A percentile compares a stretch with the other conserved stretches of the same genome.
Evolutionary conservation across 2,797 vertebrate genomes (phyloP).

Genomic region (Myotis planiceps): DNA sequence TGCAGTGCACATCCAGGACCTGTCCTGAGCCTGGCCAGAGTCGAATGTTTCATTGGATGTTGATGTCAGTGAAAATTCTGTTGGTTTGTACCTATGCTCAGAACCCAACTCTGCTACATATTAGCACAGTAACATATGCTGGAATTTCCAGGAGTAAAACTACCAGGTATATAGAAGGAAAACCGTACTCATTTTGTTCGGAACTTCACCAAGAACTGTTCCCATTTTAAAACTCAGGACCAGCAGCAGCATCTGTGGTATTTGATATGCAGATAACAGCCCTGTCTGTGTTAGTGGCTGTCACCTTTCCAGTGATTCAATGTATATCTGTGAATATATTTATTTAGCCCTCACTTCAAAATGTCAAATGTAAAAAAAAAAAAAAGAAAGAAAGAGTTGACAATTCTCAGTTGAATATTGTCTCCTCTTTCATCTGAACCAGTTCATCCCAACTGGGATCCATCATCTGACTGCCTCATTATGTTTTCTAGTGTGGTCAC

Average conservation of each 20-base stretch:
- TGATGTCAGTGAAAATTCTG: neutral
- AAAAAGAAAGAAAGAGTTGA: neutral
- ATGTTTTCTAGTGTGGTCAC: neutral
- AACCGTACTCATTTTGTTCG: neutral
- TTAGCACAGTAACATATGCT: neutral
- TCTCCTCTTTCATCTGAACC: neutral
- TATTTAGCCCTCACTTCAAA: neutral
- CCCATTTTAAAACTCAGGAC: neutral
- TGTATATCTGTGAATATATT: neutral
- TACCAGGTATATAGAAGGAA: neutral
- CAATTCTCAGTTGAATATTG: neutral
- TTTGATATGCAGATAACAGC: neutral
- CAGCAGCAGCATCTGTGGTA: neutral
- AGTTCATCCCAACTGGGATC: neutral
- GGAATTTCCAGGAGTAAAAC: neutral
- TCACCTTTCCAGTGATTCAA: neutral
- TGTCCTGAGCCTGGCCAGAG: neutral
- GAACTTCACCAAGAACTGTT: neutral
- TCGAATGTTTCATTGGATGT: fast-evolving
- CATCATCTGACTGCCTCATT: neutral
- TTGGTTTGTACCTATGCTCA: neutral
- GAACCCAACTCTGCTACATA: neutral
- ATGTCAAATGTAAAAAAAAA: neutral
- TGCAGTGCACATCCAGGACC: fast-evolving
- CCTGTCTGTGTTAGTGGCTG: neutral